phyloP scores from a whole-genome alignment of 2,797 vertebrate genomes.

The Galagoides demidoff region DNA sequence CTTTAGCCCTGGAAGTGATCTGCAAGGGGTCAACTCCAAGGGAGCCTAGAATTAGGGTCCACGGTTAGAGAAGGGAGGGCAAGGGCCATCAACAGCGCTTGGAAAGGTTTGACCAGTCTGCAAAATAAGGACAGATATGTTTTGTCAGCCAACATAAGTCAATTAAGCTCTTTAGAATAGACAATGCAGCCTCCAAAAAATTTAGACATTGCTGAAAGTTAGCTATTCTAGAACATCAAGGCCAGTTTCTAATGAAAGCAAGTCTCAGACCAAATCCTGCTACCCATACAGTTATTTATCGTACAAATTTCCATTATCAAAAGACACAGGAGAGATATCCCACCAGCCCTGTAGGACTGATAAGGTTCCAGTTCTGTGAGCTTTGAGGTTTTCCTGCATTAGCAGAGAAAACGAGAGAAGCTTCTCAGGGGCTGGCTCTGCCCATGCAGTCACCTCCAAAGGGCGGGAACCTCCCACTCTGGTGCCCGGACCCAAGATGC shows the following conservation, averaged over 20 bases:
- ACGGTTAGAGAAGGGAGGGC: neutral
- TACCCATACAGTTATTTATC: neutral
- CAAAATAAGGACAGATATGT: neutral
- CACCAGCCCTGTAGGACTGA: neutral
- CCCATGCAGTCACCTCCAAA: neutral
- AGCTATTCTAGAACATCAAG: neutral
- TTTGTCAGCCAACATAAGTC: neutral
- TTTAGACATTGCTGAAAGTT: neutral
- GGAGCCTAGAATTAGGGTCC: neutral
- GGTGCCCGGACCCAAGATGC: neutral
- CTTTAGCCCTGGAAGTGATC: neutral
- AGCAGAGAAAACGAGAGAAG: neutral
- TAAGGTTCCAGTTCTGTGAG: neutral
- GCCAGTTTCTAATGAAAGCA: neutral
- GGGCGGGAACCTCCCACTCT: neutral
- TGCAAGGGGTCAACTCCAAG: neutral
- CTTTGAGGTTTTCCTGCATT: neutral
- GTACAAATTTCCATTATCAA: neutral
- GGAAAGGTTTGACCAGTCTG: fast-evolving
- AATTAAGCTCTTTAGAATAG: neutral
- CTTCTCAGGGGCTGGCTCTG: neutral
- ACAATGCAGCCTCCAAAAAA: neutral
- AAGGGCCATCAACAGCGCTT: neutral
- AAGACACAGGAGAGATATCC: neutral
- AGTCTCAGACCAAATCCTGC: neutral